A percentile compares a stretch with the other conserved stretches of the same genome.
Evolutionary conservation across 2,113 vertebrate genomes (phyloP).

Genomic region (Conger conger): DNA sequence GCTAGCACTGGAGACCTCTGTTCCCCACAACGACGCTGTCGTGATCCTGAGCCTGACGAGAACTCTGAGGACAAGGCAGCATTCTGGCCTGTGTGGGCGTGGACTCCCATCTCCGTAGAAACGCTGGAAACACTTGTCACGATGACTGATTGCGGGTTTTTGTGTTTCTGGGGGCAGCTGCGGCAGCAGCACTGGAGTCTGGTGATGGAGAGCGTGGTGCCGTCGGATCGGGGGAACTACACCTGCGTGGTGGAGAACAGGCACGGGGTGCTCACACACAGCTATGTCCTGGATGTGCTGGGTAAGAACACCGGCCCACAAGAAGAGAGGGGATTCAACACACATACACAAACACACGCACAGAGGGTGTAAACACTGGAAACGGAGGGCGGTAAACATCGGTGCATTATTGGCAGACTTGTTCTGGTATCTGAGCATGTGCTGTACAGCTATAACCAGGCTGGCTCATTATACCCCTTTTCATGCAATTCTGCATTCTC

Average conservation of each 20-base stretch:
- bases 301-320: conserved; percentile 73
- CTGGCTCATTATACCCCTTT: neutral
- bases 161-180: conserved; percentile 64
- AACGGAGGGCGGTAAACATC: neutral
- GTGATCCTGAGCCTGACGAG: neutral
- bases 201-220: conserved; percentile 98
- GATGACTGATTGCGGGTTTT: neutral
- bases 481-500: too few relatives aligned
- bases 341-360: neutral
- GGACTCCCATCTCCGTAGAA: neutral
- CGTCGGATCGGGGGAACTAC: conserved; percentile 95
- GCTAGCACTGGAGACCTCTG: neutral
- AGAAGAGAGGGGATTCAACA: too few relatives aligned
- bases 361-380: neutral
- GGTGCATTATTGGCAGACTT: neutral
- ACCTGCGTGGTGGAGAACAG: conserved; percentile 94
- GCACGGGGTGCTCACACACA: conserved; percentile 85
- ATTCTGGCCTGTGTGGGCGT: neutral
- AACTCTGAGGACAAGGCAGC: conserved; percentile 8
- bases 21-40: neutral
- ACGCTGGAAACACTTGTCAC: neutral
- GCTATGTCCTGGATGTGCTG: conserved; percentile 91
- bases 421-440: neutral
- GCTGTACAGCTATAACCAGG: neutral
- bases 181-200: conserved; percentile 97